Base-by-base conservation (phyloP, 1,140 invertebrate genomes). In the Cotesia typhae region DNA sequence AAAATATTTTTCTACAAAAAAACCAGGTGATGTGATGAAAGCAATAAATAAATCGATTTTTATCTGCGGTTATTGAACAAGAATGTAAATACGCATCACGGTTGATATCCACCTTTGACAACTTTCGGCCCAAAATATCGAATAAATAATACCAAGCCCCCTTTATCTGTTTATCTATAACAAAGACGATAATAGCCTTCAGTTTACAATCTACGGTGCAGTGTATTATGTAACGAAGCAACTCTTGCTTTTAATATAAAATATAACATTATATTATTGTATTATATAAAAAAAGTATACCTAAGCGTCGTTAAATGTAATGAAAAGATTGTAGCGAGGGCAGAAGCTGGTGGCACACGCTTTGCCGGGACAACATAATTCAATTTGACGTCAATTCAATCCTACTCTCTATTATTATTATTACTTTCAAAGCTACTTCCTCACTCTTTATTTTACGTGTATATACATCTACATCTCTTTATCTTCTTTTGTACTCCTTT, bases 311-410 rank as follows among this genome's bases (percentile, higher is more conserved):
- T 14, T 63, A 63, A 38, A 70, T 74, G 63, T 61, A 67, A 67
- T 67, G 53, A 61, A 67, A 66, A 53, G 53, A 61, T 72, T 59
- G 59, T 52, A 51, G 65, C 38, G 53, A 52, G 14, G 17, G 47
- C 65, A 52, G 6, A 47, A 61, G 64, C 53, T 35, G 14, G n/a
- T 55, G 17, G 55, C 55, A 73, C 35, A 70, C 28, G 10, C 14
- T 20, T 67, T 74, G 57, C 74, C 55, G 59, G 65, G 67, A 76
- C 65, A 67, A 63, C 73, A 75, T 82, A 79, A 82, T 80, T 80
- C 74, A 76, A 78, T 80, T 78, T 76, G 80, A 81, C 81, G 64
- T 60, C 65, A 67, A 77, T 76, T 82, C 75, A 77, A 82, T 76
- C 77, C 74, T 70, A 68, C 71, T 65, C 59, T 55, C 69, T 65